Evolutionary conservation across 2,888 invertebrate genomes (phyloP).

Genomic region (Oligia fasciuncula): DNA sequence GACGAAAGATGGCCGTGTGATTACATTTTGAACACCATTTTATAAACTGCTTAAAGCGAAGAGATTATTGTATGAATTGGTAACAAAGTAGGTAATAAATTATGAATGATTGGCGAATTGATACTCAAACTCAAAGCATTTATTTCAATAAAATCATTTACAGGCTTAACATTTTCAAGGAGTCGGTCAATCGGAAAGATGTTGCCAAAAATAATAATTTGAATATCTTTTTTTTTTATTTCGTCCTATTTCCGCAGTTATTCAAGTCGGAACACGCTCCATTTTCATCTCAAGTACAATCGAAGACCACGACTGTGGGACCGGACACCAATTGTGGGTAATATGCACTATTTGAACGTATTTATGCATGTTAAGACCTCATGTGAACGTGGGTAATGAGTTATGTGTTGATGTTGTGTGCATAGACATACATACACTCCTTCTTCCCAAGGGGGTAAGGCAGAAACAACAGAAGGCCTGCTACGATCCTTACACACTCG

Average conservation of each 20-base stretch:
- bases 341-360: constrained; percentile 35
- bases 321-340: constrained; percentile 62
- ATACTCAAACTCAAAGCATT: not conserved
- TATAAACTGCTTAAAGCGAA: not conserved
- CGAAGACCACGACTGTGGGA: constrained; percentile 64
- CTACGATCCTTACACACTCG: too few relatives aligned
- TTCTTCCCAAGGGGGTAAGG: not conserved
- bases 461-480: not conserved
- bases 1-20: not conserved
- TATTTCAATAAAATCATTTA: not conserved
- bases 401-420: not conserved
- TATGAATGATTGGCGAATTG: not conserved
- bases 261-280: constrained; percentile 25
- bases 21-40: too few relatives aligned
- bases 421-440: too few relatives aligned
- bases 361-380: constrained; percentile 24
- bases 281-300: constrained; percentile 62
- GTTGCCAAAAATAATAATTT: not conserved
- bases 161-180: not conserved
- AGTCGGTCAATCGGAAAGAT: not conserved
- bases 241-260: constrained; percentile 21
- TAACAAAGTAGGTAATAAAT: not conserved
- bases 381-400: not conserved
- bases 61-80: too few relatives aligned
- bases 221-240: not conserved